Percentiles rank a stretch among this genome's conserved stretches.
Evolutionary conservation across 2,113 vertebrate genomes (phyloP).

Genomic region (Tragulus kanchil): DNA sequence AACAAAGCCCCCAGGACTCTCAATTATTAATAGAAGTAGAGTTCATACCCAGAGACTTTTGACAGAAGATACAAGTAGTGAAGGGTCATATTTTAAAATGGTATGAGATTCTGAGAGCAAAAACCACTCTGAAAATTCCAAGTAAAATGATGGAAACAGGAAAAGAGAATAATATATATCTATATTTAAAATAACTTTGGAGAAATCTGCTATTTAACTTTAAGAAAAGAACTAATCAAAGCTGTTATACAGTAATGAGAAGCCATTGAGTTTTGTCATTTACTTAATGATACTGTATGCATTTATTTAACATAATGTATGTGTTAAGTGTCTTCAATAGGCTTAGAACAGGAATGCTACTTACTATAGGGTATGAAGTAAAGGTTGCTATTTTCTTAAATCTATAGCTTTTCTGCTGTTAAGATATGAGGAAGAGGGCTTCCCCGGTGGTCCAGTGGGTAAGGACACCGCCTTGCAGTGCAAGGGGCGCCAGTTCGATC

Average conservation of each 20-base stretch:
- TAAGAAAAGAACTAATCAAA: conserved; percentile 29
- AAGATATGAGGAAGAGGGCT: background rate
- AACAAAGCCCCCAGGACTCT: conserved; percentile 7
- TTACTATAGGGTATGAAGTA: background rate
- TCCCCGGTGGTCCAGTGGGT: no score
- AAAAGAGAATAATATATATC: background rate
- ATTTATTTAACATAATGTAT: background rate
- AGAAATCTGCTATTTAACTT: background rate
- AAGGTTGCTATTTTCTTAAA: background rate
- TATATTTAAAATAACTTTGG: background rate
- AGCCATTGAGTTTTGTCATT: background rate
- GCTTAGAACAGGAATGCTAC: background rate
- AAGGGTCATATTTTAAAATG: conserved; percentile 47
- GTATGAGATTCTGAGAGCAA: background rate
- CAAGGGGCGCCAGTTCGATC: no score
- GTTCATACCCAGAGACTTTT: background rate
- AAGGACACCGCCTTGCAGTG: no score
- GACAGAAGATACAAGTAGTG: background rate
- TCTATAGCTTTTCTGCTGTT: background rate
- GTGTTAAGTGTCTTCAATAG: background rate
- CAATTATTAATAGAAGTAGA: conserved; percentile 27
- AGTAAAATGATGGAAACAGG: conserved; percentile 14
- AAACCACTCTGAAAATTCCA: background rate
- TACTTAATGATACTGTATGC: background rate
- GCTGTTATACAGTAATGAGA: conserved; percentile 6